Evolutionary conservation across 2,797 vertebrate genomes (phyloP).

Genomic region (Coracias cyanogaster): DNA sequence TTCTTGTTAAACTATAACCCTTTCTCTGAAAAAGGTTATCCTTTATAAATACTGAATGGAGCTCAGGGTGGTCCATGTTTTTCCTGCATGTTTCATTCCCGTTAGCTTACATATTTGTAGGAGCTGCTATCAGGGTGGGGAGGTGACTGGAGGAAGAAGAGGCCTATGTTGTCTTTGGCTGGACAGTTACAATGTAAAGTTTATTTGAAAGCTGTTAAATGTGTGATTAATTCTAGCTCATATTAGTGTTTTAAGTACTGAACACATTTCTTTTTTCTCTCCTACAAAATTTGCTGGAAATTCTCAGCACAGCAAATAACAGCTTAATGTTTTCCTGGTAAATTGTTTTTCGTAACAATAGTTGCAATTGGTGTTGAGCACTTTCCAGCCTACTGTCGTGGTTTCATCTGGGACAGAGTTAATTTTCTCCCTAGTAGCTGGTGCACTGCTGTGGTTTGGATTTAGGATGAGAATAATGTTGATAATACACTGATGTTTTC

Average conservation of each 20-base stretch:
- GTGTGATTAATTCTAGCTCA: background rate
- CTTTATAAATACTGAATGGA: background rate
- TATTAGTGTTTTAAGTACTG: background rate
- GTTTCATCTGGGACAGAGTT: too few species aligned
- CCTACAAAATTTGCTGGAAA: background rate
- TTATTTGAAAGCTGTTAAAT: background rate
- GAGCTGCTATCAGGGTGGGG: background rate
- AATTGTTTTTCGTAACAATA: background rate
- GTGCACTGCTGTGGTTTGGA: too few species aligned
- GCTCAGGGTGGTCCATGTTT: rapidly evolving
- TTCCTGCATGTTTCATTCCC: background rate
- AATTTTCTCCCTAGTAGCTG: too few species aligned
- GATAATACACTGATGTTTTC: too few species aligned
- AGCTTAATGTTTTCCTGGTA: background rate
- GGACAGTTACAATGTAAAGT: background rate
- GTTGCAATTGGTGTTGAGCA: background rate
- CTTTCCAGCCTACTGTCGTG: background rate
- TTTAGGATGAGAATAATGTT: too few species aligned
- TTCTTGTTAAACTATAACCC: background rate
- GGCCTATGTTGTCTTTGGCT: rapidly evolving
- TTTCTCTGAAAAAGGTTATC: background rate
- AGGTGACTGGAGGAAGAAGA: background rate
- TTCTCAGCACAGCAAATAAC: background rate
- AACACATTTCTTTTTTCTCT: background rate
- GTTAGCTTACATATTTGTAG: background rate